A percentile compares a stretch with the other conserved stretches of the same genome.
Evolutionary conservation across 2,888 invertebrate genomes (phyloP).

Genomic region (Melanostoma scalare): DNA sequence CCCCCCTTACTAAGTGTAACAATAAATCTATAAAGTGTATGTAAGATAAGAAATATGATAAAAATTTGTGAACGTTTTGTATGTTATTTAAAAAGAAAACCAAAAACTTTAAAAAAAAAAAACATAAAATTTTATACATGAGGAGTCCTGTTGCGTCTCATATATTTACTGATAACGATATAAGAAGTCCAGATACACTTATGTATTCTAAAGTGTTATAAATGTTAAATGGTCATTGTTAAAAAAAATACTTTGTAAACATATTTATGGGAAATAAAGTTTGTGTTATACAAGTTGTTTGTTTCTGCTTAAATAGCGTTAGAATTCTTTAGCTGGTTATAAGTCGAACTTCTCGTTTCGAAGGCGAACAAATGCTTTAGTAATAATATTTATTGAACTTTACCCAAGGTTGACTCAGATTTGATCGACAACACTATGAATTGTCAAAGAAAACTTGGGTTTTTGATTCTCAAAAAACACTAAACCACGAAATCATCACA

Average conservation of each 20-base stretch:
- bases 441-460: too few species aligned
- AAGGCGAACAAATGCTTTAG: too few species aligned
- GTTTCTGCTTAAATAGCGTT: not conserved
- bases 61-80: slow-evolving; percentile 68
- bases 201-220: slow-evolving; percentile 71
- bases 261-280: slow-evolving; percentile 67
- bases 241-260: slow-evolving; percentile 64
- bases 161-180: slow-evolving; percentile 70
- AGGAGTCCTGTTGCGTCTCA: slow-evolving; percentile 73
- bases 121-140: slow-evolving; percentile 70
- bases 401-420: too few species aligned
- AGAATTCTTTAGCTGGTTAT: too few species aligned
- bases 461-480: too few species aligned
- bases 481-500: too few species aligned
- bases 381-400: too few species aligned
- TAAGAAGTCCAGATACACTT: slow-evolving; percentile 69
- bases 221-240: slow-evolving; percentile 71
- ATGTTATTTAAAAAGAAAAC: slow-evolving; percentile 64
- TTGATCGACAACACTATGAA: too few species aligned
- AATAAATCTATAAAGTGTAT: slow-evolving; percentile 58
- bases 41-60: slow-evolving; percentile 46
- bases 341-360: too few species aligned
- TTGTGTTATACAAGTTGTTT: slow-evolving; percentile 59
- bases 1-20: slow-evolving; percentile 57
- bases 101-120: slow-evolving; percentile 20